Evolutionary conservation across 1,140 invertebrate genomes (phyloP), one percentile per base, ranked within the genome.

Genomic region (Penaeus chinensis): DNA sequence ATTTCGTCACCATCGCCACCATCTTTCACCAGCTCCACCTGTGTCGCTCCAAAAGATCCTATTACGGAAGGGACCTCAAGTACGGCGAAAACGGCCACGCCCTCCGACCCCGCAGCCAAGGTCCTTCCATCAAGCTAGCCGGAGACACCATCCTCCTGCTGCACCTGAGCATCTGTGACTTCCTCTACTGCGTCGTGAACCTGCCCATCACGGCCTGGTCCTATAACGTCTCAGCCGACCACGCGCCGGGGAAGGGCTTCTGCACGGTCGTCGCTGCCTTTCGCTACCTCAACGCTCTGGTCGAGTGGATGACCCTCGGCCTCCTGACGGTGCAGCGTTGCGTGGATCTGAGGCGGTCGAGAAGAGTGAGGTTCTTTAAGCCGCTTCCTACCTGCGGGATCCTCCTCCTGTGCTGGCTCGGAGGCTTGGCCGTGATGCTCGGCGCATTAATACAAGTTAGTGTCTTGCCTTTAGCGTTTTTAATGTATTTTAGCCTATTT

Each of bases 121-220:
- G 54, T 2, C n/a, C 32, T 32, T 71, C 66, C 16, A 71, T 71
- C 66, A 71, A 71, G 32, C 71, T 88, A 20, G 87, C 78, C 18
- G 87, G 87, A 20, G 82, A 88, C 81, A 89, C 89, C 11, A 27
- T 89, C 8, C 83, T 89, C 11, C 83, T 89, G 22, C 81, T 89
- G 37, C 82, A 89, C 89, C 85, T 89, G 20, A 87, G 85, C 16
- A 11, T 87, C 61, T 87, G 85, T 20, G 89, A 89, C 89, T 77
- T 89, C 54, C 71, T 89, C 42, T 89, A 89, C 81, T 89, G 89
- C 62, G 69, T 62, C 65, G 81, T 89, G 24, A 89, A 89, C 85
- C 85, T 89, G 32, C 89, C 89, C 3, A 16, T 89, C 37, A 87
- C 85, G 13, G 82, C 77, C 20, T 71, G 63, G 82, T 84, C 85